Percentiles rank a stretch among this genome's conserved stretches.
These are phyloP conservation scores for Steatornis caripensis DNA, from an alignment of 2,113 vertebrate species.

Conservation along the genomic window DNA sequence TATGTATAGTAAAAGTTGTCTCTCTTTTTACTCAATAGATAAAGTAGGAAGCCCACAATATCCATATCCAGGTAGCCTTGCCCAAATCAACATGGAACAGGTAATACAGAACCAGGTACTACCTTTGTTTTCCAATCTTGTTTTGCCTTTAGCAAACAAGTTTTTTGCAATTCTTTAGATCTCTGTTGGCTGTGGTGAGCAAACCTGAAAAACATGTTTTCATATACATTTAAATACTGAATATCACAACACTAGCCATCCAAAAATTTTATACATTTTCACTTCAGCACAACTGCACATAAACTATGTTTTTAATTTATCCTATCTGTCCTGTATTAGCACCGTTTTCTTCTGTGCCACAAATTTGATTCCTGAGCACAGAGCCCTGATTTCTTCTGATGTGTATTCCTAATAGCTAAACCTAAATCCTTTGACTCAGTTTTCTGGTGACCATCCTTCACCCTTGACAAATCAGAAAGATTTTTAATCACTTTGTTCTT, in stretches of 20 bases:
- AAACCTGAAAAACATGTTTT: neutral
- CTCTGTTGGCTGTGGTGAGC: neutral
- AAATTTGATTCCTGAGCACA: neutral
- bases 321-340: neutral
- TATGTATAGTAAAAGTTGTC: neutral
- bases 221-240: neutral
- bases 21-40: conserved; percentile 23
- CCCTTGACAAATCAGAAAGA: conserved; percentile 14
- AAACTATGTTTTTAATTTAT: neutral
- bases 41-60: neutral
- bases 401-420: neutral
- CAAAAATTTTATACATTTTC: neutral
- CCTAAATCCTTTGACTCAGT: neutral
- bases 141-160: neutral
- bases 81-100: neutral
- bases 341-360: neutral
- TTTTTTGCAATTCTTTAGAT: neutral
- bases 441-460: conserved; percentile 24
- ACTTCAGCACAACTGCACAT: neutral
- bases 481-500: conserved; percentile 16
- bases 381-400: neutral
- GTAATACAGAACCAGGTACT: conserved; percentile 40
- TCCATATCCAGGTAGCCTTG: conserved; percentile 20
- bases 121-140: neutral
- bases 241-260: neutral